Percentiles rank a stretch among this genome's conserved stretches.
Conservation (phyloP, 2,888 invertebrate genomes). For the Parascotia fuliginaria region DNA sequence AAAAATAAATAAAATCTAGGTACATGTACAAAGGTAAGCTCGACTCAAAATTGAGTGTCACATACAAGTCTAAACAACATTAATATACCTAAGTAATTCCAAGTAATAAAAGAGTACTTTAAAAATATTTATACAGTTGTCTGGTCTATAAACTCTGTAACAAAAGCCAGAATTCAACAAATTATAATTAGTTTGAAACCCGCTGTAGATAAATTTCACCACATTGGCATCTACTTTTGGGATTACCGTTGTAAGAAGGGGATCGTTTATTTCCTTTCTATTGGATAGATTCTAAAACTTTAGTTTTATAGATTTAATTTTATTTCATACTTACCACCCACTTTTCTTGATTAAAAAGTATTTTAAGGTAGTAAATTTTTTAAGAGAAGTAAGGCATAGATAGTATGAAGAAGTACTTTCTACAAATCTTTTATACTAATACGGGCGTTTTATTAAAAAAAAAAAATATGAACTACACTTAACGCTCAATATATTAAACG, state of each 20-base stretch:
- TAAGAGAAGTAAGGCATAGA: too few relatives aligned
- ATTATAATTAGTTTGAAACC: constrained; percentile 47
- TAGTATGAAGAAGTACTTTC: too few relatives aligned
- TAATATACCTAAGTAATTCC: too few relatives aligned
- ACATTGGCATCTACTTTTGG: constrained; percentile 81
- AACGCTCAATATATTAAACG: too few relatives aligned
- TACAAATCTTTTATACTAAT: too few relatives aligned
- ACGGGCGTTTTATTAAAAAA: too few relatives aligned
- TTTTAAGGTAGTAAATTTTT: neutral
- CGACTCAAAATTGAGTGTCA: too few relatives aligned
- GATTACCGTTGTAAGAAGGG: constrained; percentile 84
- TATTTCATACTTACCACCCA: constrained; percentile 2
- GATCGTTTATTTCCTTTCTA: constrained; percentile 80
- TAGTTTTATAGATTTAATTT: constrained; percentile 21
- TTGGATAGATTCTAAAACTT: constrained; percentile 65
- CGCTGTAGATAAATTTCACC: constrained; percentile 67
- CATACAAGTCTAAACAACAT: too few relatives aligned
- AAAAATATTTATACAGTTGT: neutral
- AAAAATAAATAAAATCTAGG: too few relatives aligned
- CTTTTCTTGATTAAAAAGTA: constrained; percentile 5
- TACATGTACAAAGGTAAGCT: too few relatives aligned
- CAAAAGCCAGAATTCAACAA: constrained; percentile 21
- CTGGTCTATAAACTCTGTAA: constrained; percentile 5
- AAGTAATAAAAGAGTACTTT: neutral
- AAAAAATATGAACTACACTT: too few relatives aligned